Evolutionary conservation across 1,140 invertebrate genomes (phyloP), one percentile per base, ranked within the genome.

Genomic region (Zaprionus inermis): DNA sequence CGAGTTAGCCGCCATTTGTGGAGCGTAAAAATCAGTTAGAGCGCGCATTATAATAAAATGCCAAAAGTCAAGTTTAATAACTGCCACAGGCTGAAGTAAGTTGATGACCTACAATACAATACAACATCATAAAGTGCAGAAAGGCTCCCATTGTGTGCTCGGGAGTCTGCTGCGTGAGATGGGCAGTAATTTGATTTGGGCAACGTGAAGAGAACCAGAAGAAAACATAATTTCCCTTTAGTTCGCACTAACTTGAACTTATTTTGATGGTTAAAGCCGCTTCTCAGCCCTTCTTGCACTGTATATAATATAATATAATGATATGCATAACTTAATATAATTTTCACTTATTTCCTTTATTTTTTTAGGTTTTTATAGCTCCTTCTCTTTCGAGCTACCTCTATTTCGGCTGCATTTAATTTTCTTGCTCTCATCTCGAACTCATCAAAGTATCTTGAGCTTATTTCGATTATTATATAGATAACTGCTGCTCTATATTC

Each of bases 1-100:
- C n/a, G 38, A 41, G 38, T 55, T 55, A 41, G 38, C 20, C 32
- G 16, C 41, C 30, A n/a, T n/a, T n/a, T n/a, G n/a, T n/a, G n/a
- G 58, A 60, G 14, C 49, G 20, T 63, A 32, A 63, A 51, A 52
- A 54, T 52, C 60, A 49, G 49, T 34, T 52, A 52, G 51, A 63
- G 22, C 32, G 34, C 9, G 22, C 60, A 52, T 61, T n/a, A 36
- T 36, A 61, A 61, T 61, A 61, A 61, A 61, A 61, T 52, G 12
- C 18, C 16, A 20, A 49, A 61, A 11, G 16, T 7, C 18, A 49
- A 22, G 16, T 22, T 49, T 49, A 49, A 22, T 22, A 22, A 18
- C 38, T 16, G 38, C 6, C 38, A 44, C 14, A n/a, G n/a, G n/a
- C n/a, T n/a, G n/a, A n/a, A n/a, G 24, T 5, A 28, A 1, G 38